Base-by-base conservation (phyloP, 2,113 vertebrate species). In the Periophthalmus modestus region DNA sequence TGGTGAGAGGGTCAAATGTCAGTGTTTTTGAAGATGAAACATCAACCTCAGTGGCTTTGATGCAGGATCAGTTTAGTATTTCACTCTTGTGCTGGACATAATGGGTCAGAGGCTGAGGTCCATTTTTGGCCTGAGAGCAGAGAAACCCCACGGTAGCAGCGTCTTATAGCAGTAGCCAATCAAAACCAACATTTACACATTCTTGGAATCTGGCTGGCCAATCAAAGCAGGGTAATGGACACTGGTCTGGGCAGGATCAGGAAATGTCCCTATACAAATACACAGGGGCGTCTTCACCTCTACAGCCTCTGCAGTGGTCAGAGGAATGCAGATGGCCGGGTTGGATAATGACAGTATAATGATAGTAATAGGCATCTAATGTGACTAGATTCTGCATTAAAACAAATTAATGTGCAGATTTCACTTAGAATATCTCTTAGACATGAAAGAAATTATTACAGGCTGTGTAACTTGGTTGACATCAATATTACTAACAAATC, bases 141-240 rank as follows among this genome's bases (percentile, higher is more conserved):
- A 69, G 68, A 73, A 88, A 79, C 69, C 47, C 79, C 72, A 80
- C 66, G 72, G 66, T 66, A 87, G 77, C 75, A 70, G 36, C 48
- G 72, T 82, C 78, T 86, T 75, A 66, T 59, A 71, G 81, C 69
- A 54, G 80, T 47, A 33, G 85, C 84, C 87, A 89, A 88, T 87
- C 79, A 83, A 81, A 90, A 88, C 85, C 34, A 69, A 76, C 67
- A 2, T 66, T 36, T 66, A 85, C 82, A 81, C 85, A 87, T 89
- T 89, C 85, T 83, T 83, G 39, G 33, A 14, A 68, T 70, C 54
- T 11, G 9, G 68, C 74, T 68, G 57, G 82, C 87, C 86, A 89
- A 89, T 90, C 89, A 80, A 71, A 86, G 81, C 86, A 79, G 59
- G 66, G 70, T 66, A 46, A 72, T 72, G 73, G 82, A 80, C 82